Base-by-base conservation (phyloP, 2,888 invertebrate genomes). In the Tenthredo amoena region DNA sequence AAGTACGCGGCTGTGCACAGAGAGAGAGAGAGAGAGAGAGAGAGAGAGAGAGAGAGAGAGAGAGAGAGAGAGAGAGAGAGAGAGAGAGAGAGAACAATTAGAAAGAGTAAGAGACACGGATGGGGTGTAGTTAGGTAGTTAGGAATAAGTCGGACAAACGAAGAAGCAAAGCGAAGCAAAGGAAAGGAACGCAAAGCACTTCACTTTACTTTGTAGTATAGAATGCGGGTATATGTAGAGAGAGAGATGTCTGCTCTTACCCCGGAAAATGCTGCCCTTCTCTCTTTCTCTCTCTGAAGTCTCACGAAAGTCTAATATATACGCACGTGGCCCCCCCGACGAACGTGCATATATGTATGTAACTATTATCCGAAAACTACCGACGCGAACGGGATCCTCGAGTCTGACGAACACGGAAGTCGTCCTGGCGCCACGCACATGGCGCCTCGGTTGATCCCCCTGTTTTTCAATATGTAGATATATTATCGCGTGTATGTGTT, bases 371-470 rank as follows among this genome's bases (percentile, higher is more conserved):
- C 71, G 9, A 71, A 71, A 71, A 18, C 71, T 15, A 37, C 71
- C 71, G n/a, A 18, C 71, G 37, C 71, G 71, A 71, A 71, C 71
- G 71, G 71, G 71, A 71, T 74, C 72, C 72, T 74, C 72, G 72
- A 21, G 72, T 74, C 40, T 74, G 77, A 81, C 81, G 62, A 81
- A 81, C 62, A 62, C 81, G 62, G 81, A 81, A 81, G 62, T 81
- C 81, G 81, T 62, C 62, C 81, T 81, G 81, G 81, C 81, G 81
- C 81, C 81, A 37, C 62, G 81, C 81, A 81, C 40, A 81, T 81
- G 81, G 81, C 77, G 77, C 77, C 77, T 50, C 43, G 72, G 21
- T 43, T 43, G 72, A 43, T 74, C 72, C 72, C 72, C 72, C 43
- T 43, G 71, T 31, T 71, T n/a, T 55, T 55, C 37, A 15, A 71